A percentile compares a stretch with the other conserved stretches of the same genome.
Conservation (phyloP, 2,888 invertebrate genomes). For the Maniola hyperantus region DNA sequence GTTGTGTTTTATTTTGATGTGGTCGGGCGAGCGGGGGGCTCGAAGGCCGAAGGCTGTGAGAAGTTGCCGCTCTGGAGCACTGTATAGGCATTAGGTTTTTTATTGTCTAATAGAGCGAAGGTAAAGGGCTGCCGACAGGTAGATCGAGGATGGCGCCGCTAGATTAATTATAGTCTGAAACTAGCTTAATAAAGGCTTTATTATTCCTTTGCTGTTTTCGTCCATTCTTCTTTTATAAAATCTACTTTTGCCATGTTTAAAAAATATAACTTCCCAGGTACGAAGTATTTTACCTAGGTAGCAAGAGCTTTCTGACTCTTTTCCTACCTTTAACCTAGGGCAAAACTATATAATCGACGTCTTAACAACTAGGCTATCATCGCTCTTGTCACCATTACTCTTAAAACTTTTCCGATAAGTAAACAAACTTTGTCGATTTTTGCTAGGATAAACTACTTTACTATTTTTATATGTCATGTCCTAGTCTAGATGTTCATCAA, state of each 20-base stretch:
- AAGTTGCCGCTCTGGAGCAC: constrained; percentile 69
- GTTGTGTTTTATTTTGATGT: constrained; percentile 76
- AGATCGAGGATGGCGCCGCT: constrained; percentile 73
- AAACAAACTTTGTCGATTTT: no score
- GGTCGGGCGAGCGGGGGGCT: constrained; percentile 48
- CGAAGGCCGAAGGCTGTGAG: constrained; percentile 69
- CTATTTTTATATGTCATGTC: no score
- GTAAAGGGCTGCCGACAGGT: constrained; percentile 77
- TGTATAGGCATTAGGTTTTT: constrained; percentile 72
- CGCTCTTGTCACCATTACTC: no score
- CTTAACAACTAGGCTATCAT: no score
- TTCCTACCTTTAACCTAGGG: no score
- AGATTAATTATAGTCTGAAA: constrained; percentile 73
- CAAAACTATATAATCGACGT: no score
- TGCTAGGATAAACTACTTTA: no score
- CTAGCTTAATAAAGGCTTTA: constrained; percentile 40
- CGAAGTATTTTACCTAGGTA: no score
- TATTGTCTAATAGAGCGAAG: constrained; percentile 78
- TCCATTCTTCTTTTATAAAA: background rate
- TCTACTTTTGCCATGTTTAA: background rate
- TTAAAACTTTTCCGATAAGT: no score
- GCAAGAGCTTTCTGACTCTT: no score
- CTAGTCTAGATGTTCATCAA: no score
- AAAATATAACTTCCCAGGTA: background rate
- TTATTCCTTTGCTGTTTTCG: background rate